Base-by-base conservation (phyloP, 2,888 invertebrate species). In the Blastobasis lacticolella region DNA sequence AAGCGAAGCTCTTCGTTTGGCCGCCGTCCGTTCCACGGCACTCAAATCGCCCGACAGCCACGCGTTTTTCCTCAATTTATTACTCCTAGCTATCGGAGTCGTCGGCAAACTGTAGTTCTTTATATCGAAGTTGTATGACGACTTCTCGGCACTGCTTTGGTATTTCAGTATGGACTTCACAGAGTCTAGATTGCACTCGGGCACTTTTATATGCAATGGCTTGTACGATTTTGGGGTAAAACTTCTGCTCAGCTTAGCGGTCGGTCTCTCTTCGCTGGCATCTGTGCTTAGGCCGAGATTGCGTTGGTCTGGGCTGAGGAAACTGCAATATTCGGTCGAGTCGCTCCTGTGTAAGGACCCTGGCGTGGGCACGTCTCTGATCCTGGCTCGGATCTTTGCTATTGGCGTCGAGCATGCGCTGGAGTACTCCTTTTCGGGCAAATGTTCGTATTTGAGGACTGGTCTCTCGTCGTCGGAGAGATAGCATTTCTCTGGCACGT, bases 1-100 rank as follows among this genome's bases (percentile, higher is more conserved):
- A 40, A 8, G 9, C 9, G 42, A 42, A 8, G 59, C 57, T 45
- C 57, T 64, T n/a, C 60, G 41, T 51, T 59, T 60, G 6, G 64
- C 68, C 9, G 64, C 67, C 9, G 55, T 67, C 7, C 58, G 62
- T 7, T 69, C 70, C 5, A 61, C 63, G 0, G 62, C 56, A 45
- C 63, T 67, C 41, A 83, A 55, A 46, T 87, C 86, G 7, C 88
- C 89, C 1, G 89, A 87, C 1, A 90, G 69, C 90, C 90, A 90
- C 6, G 90, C 90, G 52, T 89, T 89, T 57, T 84, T 88, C 57
- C 89, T 80, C 57, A 90, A 67, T 59, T 89, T 90, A 54, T 89
- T 90, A 60, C 87, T 89, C 5, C 89, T 72, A 5, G 90, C 90
- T 52, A 90, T 90, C 1, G 90, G 89, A 5, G 89, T 90, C 0